Percentiles rank a stretch among this genome's conserved stretches.
phyloP scores from a whole-genome alignment of 2,888 invertebrate species.

The Eutolmus rufibarbis region DNA sequence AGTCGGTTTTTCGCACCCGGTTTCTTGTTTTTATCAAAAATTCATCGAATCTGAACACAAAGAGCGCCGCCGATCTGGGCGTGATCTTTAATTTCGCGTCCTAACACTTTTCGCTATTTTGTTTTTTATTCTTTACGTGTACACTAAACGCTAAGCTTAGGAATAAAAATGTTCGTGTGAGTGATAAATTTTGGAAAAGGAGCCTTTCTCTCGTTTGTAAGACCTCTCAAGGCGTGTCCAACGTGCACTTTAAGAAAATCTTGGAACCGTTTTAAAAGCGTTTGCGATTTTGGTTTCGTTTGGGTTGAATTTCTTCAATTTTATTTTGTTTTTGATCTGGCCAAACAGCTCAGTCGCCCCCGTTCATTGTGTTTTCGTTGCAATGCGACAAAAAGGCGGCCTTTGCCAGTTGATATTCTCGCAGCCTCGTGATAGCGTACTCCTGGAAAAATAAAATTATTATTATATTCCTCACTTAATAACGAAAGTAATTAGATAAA shows the following conservation, averaged over 20 bases:
- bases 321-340: not conserved
- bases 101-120: not conserved
- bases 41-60: not conserved
- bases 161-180: not conserved
- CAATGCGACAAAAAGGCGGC: not conserved
- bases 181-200: not conserved
- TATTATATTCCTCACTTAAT: not conserved
- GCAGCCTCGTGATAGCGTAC: constrained; percentile 57
- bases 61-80: not conserved
- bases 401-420: constrained; percentile 53
- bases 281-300: not conserved
- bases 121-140: not conserved
- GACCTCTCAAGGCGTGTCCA: not conserved
- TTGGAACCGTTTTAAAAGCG: constrained; percentile 17
- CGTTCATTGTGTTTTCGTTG: not conserved
- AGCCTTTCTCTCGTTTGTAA: not conserved
- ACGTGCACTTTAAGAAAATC: constrained; percentile 21
- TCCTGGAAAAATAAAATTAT: constrained; percentile 51
- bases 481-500: constrained; percentile 25
- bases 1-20: constrained; percentile 2
- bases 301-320: not conserved
- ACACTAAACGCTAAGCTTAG: not conserved
- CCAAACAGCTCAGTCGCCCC: not conserved
- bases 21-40: not conserved
- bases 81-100: not conserved